Evolutionary conservation across 1,140 invertebrate species (phyloP).

Genomic region (Trypoxylus dichotomus): DNA sequence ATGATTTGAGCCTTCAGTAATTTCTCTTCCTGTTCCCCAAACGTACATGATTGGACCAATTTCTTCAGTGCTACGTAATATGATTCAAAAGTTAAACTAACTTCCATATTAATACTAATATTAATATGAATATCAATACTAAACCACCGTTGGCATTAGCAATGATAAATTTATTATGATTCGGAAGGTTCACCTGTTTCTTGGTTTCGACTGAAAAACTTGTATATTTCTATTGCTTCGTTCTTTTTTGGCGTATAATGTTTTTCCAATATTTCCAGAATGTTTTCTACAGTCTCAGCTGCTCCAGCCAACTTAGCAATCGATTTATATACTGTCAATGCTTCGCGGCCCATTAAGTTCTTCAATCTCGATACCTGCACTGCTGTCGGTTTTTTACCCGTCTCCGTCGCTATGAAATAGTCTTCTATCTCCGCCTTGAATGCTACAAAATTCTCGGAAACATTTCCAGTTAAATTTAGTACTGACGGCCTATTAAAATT

Average conservation of each 20-base stretch:
- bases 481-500: constrained; percentile 14
- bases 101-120: no score
- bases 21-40: no score
- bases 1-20: no score
- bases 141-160: no score
- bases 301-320: not conserved
- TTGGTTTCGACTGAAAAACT: not conserved
- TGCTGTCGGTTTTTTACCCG: not conserved
- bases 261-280: not conserved
- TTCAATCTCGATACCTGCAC: not conserved
- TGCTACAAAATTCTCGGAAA: not conserved
- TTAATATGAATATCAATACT: no score
- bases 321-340: not conserved
- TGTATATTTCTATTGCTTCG: not conserved
- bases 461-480: not conserved
- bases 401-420: not conserved
- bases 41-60: no score
- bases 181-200: not conserved
- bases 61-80: no score
- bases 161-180: not conserved
- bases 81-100: no score
- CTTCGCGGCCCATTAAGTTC: not conserved
- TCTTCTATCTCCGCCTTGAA: not conserved
- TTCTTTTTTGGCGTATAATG: not conserved
- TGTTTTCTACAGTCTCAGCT: not conserved